Percentiles rank a stretch among this genome's conserved stretches.
Evolutionary conservation across 2,113 vertebrate species (phyloP).

Genomic region (Hemibates koningsi): DNA sequence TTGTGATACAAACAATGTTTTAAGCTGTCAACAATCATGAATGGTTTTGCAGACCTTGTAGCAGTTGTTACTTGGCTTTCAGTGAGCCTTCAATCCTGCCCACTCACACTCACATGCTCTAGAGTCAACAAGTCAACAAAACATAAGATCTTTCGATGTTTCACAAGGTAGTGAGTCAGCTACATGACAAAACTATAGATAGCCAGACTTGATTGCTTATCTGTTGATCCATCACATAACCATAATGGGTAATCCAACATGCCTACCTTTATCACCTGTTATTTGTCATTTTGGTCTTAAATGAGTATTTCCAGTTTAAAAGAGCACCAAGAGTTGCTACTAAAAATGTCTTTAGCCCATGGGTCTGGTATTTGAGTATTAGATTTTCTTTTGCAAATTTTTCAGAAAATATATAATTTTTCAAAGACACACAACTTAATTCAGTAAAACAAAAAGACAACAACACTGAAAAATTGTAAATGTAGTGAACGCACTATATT

Average conservation of each 20-base stretch:
- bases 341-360: background rate
- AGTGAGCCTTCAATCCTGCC: background rate
- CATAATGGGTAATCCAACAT: background rate
- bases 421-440: background rate
- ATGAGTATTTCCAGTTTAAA: background rate
- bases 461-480: background rate
- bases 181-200: background rate
- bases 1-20: background rate
- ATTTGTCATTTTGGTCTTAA: background rate
- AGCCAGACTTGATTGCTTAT: background rate
- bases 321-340: background rate
- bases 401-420: background rate
- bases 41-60: background rate
- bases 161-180: background rate
- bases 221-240: background rate
- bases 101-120: background rate
- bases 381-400: background rate
- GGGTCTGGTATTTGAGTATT: background rate
- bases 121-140: background rate
- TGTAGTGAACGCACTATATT: background rate
- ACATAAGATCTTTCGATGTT: background rate
- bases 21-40: background rate
- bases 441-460: background rate
- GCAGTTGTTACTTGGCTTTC: background rate
- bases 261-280: background rate